These are phyloP conservation scores for Pipistrellus pipistrellus DNA, from an alignment of 2,797 vertebrate species.

Conservation along the genomic window DNA sequence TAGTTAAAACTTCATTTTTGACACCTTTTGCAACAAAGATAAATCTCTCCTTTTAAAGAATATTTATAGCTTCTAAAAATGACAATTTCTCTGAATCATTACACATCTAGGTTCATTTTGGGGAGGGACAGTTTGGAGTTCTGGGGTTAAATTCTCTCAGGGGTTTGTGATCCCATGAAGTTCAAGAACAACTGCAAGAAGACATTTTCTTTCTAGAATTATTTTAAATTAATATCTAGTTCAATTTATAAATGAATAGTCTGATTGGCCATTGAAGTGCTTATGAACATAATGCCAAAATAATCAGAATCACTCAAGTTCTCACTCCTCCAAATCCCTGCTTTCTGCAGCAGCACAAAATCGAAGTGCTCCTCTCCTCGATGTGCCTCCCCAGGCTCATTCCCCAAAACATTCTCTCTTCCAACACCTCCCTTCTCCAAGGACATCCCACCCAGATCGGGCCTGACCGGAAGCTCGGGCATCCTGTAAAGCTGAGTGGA, in stretches of 20 bases:
- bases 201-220: conserved; percentile 26
- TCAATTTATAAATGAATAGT: conserved; percentile 28
- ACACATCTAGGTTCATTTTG: background rate
- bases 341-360: background rate
- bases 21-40: background rate
- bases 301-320: background rate
- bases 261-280: background rate
- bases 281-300: conserved; percentile 17
- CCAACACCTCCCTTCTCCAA: background rate
- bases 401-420: background rate
- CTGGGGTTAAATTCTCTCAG: background rate
- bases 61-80: background rate
- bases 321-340: conserved; percentile 1
- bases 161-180: background rate
- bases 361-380: background rate
- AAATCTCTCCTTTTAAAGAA: background rate
- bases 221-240: conserved; percentile 52
- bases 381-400: background rate
- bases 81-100: background rate
- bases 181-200: conserved; percentile 32
- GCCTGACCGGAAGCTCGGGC: background rate
- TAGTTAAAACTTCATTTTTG: conserved; percentile 19
- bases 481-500: background rate
- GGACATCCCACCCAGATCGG: background rate
- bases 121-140: background rate